Evolutionary conservation across 2,797 vertebrate species (phyloP).

Genomic region (Uromys caudimaculatus): DNA sequence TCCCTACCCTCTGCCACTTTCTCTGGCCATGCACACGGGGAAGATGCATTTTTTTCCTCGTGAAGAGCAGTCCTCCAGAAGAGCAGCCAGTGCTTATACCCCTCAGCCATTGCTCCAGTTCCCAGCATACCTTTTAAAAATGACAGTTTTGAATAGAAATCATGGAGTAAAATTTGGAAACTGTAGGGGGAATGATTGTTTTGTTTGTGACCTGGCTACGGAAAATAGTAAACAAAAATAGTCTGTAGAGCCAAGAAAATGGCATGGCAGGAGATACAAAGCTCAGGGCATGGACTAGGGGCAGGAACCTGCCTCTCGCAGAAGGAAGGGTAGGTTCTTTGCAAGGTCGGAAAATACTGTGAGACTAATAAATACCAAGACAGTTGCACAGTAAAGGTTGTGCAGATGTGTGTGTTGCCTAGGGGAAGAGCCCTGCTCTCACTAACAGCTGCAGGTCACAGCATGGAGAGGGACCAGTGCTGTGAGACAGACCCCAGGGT

Average conservation of each 20-base stretch:
- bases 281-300: neutral
- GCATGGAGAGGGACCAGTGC: neutral
- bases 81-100: neutral
- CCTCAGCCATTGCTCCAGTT: neutral
- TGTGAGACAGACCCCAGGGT: neutral
- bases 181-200: neutral
- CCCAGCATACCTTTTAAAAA: neutral
- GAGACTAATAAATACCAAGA: neutral
- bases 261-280: neutral
- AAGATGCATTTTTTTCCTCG: neutral
- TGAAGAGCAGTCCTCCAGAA: neutral
- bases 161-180: neutral
- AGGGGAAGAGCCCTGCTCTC: neutral
- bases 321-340: neutral
- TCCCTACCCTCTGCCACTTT: fast-evolving
- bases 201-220: neutral
- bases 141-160: neutral
- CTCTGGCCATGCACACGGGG: neutral
- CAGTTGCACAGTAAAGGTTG: too few species aligned
- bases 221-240: neutral
- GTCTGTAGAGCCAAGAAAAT: neutral
- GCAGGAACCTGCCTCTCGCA: neutral
- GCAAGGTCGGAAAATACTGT: neutral
- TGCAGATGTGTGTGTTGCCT: neutral
- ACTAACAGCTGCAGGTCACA: neutral